Evolutionary conservation across 2,113 vertebrate genomes (phyloP), one percentile per base, ranked within the genome.

Genomic region (Pterocles gutturalis): DNA sequence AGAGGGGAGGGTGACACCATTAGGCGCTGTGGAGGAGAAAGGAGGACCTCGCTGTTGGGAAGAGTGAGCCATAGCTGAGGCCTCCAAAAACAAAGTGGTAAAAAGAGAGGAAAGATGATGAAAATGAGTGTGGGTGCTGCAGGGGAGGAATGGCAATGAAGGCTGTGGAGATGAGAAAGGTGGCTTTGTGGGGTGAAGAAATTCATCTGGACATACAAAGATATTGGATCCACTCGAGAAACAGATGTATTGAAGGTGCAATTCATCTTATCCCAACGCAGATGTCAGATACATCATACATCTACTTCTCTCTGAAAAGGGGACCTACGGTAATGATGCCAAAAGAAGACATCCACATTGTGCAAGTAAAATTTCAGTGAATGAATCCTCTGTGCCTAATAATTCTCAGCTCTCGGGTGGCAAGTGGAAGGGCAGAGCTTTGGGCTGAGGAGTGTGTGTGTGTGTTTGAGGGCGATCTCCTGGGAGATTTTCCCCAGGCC

Each of bases 401-500:
- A 92, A 64, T 48, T 11, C 5, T 87, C 54, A 80, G 62, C 31
- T 72, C 93, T 65, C 93, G 87, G 84, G 90, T 91, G 90, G 87
- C 54, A 96, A 91, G 36, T 0, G 0, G 77, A 89, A 95, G 45
- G 67, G 89, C 81, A 95, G 91, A 95, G 84, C n/a, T 93, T 36
- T 79, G 75, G 75, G 75, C 69, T 94, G 81, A 89, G 38, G 33
- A 31, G 15, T 88, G 3, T 58, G 43, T 75, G 49, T 28, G 25
- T 62, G 60, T 95, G 67, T 96, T 96, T 95, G 78, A 96, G n/a
- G 78, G 15, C 4, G 16, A 93, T 91, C 84, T 96, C 93, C 91
- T 88, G 82, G 87, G 91, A 96, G 78, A 96, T 91, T 79, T 93
- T 86, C 96, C 96, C 58, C 82, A 7, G 93, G 94, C 90, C 75